Evolutionary conservation across 2,888 invertebrate genomes (phyloP).

Genomic region (Eurytoma californica): DNA sequence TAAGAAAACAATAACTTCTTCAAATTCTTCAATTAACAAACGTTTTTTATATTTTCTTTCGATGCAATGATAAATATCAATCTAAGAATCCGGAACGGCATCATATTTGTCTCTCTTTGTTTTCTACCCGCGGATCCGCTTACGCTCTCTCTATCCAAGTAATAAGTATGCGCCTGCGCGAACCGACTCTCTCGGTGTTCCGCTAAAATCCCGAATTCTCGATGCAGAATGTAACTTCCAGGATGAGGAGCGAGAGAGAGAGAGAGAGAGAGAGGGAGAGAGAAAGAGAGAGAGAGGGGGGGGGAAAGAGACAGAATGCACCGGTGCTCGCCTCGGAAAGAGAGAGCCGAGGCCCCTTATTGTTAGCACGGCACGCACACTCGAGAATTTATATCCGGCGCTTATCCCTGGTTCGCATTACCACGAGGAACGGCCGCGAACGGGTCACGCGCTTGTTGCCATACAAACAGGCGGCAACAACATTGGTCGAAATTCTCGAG

Average conservation of each 20-base stretch:
- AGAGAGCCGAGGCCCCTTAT: slow-evolving; percentile 21
- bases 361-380: slow-evolving; percentile 39
- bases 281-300: slow-evolving; percentile 1
- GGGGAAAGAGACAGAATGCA: background rate
- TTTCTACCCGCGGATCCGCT: too few species aligned
- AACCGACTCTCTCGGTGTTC: background rate
- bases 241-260: background rate
- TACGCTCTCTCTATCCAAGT: too few species aligned
- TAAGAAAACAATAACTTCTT: too few species aligned
- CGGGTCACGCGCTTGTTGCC: slow-evolving; percentile 15
- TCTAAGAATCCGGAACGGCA: too few species aligned
- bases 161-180: background rate
- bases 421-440: slow-evolving; percentile 6
- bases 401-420: slow-evolving; percentile 39
- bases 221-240: slow-evolving; percentile 23
- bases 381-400: slow-evolving; percentile 38
- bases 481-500: too few species aligned
- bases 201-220: slow-evolving; percentile 24
- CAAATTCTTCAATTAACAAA: too few species aligned
- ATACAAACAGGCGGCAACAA: too few species aligned
- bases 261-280: slow-evolving; percentile 16
- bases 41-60: too few species aligned
- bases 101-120: too few species aligned
- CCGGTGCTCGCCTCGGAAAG: too few species aligned
- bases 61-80: too few species aligned